Conservation (phyloP, 2,797 vertebrate genomes). For the Microtus californicus region DNA sequence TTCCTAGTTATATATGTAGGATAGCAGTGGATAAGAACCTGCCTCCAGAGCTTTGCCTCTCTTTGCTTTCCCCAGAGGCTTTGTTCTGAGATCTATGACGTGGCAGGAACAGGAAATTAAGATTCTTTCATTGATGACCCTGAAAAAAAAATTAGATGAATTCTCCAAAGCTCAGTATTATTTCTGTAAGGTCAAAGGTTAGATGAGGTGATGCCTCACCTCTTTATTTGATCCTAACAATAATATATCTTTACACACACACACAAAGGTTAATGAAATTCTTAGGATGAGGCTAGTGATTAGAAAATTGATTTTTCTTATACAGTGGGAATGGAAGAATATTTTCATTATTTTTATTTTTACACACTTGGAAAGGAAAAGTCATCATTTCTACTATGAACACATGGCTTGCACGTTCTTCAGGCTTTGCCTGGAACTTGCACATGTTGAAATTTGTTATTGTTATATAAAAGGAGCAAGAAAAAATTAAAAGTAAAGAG, state of each 20-base stretch:
- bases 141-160: too few species aligned
- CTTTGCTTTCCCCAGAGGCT: neutral
- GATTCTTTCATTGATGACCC: neutral
- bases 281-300: neutral
- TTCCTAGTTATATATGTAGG: neutral
- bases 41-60: neutral
- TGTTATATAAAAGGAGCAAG: neutral
- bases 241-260: neutral
- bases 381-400: neutral
- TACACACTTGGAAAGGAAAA: neutral
- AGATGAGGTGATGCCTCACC: neutral
- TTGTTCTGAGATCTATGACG: neutral
- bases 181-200: neutral
- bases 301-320: neutral
- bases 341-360: neutral
- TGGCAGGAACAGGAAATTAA: neutral
- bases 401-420: neutral
- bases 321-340: neutral
- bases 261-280: neutral
- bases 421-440: neutral
- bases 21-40: neutral
- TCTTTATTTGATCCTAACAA: neutral
- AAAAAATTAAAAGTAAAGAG: neutral
- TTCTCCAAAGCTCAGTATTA: neutral
- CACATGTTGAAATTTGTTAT: neutral